Conservation (phyloP, 92 coral and sea anemone species). For the Diadumene lineata region DNA sequence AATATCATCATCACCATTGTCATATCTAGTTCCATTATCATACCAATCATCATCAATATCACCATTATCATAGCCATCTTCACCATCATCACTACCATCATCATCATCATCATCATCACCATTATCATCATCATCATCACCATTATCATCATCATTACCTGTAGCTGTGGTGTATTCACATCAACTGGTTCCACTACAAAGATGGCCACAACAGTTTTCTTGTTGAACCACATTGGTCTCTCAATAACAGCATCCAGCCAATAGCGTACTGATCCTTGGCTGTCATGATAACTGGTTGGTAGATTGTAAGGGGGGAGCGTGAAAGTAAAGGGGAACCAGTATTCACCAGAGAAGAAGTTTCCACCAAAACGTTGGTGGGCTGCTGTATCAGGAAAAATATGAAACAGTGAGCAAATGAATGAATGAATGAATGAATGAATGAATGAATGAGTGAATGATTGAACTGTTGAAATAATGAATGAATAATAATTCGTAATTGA, state of each 20-base stretch:
- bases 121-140: too few species aligned
- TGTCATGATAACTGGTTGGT: conserved; percentile 14
- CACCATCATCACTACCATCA: too few species aligned
- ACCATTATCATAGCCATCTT: too few species aligned
- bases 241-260: conserved; percentile 22
- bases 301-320: conserved; percentile 23
- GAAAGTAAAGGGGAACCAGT: conserved; percentile 14
- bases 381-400: background rate
- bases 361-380: conserved; percentile 6
- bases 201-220: conserved; percentile 18
- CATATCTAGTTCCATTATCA: too few species aligned
- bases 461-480: too few species aligned
- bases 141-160: background rate
- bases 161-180: conserved; percentile 7
- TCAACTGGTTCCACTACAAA: conserved; percentile 24
- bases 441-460: too few species aligned
- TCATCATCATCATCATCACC: too few species aligned
- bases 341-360: conserved; percentile 1
- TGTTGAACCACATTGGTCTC: conserved; percentile 18
- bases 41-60: too few species aligned
- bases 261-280: background rate
- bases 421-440: background rate
- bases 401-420: background rate
- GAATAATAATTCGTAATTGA: too few species aligned
- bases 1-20: too few species aligned